Conservation (phyloP, 2,888 invertebrate species). For the Synanthedon vespiformis region DNA sequence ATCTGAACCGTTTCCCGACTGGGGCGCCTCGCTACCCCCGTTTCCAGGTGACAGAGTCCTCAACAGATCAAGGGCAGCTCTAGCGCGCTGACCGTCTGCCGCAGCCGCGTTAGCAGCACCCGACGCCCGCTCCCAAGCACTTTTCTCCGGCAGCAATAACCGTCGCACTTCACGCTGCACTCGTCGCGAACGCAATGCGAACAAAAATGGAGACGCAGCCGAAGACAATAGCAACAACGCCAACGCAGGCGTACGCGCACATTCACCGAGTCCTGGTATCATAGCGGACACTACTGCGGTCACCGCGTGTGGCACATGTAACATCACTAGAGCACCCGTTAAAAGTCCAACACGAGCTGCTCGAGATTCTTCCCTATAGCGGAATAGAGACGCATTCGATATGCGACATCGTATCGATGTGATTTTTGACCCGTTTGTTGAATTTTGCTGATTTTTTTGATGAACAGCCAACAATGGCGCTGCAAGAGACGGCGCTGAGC, state of each 20-base stretch:
- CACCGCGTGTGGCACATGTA: constrained; percentile 76
- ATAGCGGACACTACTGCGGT: constrained; percentile 43
- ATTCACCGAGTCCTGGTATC: constrained; percentile 62
- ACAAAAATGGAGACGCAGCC: constrained; percentile 80
- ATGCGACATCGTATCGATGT: constrained; percentile 82
- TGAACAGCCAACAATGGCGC: constrained; percentile 42
- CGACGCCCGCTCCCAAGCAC: constrained; percentile 65
- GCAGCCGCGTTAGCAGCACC: constrained; percentile 68
- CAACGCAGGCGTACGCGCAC: constrained; percentile 58
- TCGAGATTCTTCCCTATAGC: constrained; percentile 88
- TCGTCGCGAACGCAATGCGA: constrained; percentile 80
- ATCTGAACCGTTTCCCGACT: constrained; percentile 54
- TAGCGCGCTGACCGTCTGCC: constrained; percentile 63
- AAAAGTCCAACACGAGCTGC: constrained; percentile 81
- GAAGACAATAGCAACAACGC: constrained; percentile 72
- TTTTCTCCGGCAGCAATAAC: constrained; percentile 49
- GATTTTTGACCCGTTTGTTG: constrained; percentile 71
- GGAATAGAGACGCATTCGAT: constrained; percentile 85
- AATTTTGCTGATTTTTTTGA: constrained; percentile 56
- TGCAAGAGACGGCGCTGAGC: constrained; percentile 65
- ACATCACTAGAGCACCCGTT: constrained; percentile 79
- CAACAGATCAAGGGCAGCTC: constrained; percentile 52
- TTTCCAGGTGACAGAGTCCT: constrained; percentile 56
- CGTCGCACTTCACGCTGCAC: constrained; percentile 65
- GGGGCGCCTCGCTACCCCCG: constrained; percentile 35